A percentile compares a stretch with the other conserved stretches of the same genome.
phyloP scores from a whole-genome alignment of 2,888 invertebrate genomes.

The Sarcophaga carnaria region DNA sequence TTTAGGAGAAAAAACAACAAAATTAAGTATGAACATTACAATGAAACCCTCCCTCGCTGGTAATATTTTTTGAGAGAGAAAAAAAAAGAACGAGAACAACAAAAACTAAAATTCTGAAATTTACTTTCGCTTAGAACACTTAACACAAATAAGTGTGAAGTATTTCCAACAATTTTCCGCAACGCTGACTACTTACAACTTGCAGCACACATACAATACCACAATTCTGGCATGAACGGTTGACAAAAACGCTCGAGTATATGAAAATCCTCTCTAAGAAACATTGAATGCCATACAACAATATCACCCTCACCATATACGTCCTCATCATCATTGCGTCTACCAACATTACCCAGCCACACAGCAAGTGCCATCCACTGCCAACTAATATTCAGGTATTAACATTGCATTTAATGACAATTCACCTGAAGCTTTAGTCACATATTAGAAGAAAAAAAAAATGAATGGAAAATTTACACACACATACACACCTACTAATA shows the following conservation, averaged over 20 bases:
- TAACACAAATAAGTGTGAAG: conserved; percentile 67
- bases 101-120: conserved; percentile 13
- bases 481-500: neutral
- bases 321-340: neutral
- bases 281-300: conserved; percentile 8
- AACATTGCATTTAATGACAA: conserved; percentile 49
- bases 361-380: neutral
- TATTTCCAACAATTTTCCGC: conserved; percentile 64
- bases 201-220: conserved; percentile 26
- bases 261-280: conserved; percentile 42
- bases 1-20: neutral
- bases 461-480: neutral
- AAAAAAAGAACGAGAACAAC: too few species aligned
- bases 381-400: conserved; percentile 7
- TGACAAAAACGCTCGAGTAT: conserved; percentile 45
- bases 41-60: conserved; percentile 2
- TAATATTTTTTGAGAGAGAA: too few species aligned
- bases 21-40: neutral
- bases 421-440: conserved; percentile 43
- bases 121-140: conserved; percentile 55
- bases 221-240: conserved; percentile 34
- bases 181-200: conserved; percentile 58
- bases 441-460: neutral
- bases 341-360: neutral
- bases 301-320: neutral